Percentiles rank a stretch among this genome's conserved stretches.
Evolutionary conservation across 2,888 invertebrate species (phyloP).

Genomic region (Chloroclystis v-ata): DNA sequence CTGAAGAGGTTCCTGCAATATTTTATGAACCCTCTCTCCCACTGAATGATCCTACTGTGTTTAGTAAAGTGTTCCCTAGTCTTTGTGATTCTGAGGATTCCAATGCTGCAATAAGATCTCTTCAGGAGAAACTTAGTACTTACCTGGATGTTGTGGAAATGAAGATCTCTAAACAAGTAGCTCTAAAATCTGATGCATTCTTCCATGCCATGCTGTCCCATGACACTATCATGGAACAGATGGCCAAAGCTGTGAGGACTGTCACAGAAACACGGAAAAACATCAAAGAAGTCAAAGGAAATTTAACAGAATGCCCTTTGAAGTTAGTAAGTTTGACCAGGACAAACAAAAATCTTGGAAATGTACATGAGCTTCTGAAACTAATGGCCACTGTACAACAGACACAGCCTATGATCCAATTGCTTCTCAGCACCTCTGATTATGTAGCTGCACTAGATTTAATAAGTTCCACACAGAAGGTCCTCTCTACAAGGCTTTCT

Average conservation of each 20-base stretch:
- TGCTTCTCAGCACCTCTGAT: constrained; percentile 95
- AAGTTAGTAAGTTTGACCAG: constrained; percentile 85
- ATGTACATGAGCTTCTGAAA: constrained; percentile 86
- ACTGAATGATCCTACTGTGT: constrained; percentile 87
- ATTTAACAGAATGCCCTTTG: constrained; percentile 88
- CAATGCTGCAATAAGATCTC: constrained; percentile 81
- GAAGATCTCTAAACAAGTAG: constrained; percentile 94
- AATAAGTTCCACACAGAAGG: constrained; percentile 97
- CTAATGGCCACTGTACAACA: constrained; percentile 97
- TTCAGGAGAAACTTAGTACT: constrained; percentile 95
- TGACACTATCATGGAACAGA: constrained; percentile 96
- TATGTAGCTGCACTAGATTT: constrained; percentile 98
- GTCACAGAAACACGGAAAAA: constrained; percentile 85
- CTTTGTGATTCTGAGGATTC: constrained; percentile 75
- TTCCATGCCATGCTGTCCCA: constrained; percentile 99
- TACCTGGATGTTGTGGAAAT: constrained; percentile 97
- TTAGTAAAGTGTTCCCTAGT: constrained; percentile 90
- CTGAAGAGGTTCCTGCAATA: constrained; percentile 88
- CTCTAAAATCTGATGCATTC: constrained; percentile 96
- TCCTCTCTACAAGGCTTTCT: constrained; percentile 91
- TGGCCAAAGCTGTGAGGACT: constrained; percentile 88
- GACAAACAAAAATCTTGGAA: constrained; percentile 80
- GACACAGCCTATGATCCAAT: constrained; percentile 97
- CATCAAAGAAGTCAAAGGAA: constrained; percentile 86
- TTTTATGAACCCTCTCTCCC: constrained; percentile 89